Evolutionary conservation across 2,113 vertebrate genomes (phyloP).

Genomic region (Actinemys pallida): DNA sequence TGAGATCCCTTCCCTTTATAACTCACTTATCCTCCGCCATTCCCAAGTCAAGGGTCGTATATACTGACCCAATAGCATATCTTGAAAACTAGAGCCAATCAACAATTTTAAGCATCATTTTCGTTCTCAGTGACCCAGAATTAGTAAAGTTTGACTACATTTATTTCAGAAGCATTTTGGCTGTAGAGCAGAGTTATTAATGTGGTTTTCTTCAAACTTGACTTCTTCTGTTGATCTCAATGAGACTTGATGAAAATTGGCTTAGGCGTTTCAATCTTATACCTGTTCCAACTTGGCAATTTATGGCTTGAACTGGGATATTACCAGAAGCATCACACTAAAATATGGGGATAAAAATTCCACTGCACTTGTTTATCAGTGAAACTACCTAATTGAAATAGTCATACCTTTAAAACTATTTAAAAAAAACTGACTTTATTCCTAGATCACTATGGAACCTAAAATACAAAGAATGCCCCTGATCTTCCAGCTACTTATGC

Average conservation of each 20-base stretch:
- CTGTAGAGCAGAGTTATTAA: too few relatives aligned
- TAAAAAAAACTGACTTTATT: neutral
- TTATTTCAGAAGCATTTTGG: too few relatives aligned
- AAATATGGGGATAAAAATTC: neutral
- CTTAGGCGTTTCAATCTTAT: neutral
- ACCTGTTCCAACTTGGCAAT: neutral
- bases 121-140: too few relatives aligned
- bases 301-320: neutral
- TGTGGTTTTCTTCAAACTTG: neutral
- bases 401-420: neutral
- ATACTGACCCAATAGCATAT: too few relatives aligned
- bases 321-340: neutral
- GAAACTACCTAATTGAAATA: neutral
- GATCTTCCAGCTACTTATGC: neutral
- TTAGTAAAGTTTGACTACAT: too few relatives aligned
- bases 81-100: too few relatives aligned
- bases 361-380: neutral
- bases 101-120: too few relatives aligned
- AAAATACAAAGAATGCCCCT: neutral
- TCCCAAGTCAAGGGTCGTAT: too few relatives aligned
- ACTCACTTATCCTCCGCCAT: too few relatives aligned
- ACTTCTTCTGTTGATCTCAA: neutral
- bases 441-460: fast-evolving
- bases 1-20: too few relatives aligned
- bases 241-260: neutral